These are phyloP conservation scores for Hypotaenidia philippensis DNA, from an alignment of 2,797 vertebrate species.

Conservation along the genomic window DNA sequence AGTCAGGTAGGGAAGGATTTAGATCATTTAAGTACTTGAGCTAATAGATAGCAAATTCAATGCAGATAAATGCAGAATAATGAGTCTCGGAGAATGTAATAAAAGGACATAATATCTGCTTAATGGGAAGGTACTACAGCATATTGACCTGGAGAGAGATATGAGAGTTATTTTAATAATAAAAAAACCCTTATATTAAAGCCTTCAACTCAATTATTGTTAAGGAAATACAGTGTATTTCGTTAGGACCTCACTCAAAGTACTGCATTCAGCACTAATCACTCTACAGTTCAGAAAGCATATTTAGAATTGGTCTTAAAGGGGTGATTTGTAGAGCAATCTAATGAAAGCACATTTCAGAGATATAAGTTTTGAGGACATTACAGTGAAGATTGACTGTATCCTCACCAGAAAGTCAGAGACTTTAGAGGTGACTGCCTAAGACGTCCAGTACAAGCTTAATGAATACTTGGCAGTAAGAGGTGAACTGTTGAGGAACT, in stretches of 20 bases:
- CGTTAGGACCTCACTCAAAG: conserved; percentile 75
- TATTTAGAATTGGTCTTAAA: conserved; percentile 77
- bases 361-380: conserved; percentile 76
- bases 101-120: conserved; percentile 83
- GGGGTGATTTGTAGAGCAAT: conserved; percentile 76
- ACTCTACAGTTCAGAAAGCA: conserved; percentile 65
- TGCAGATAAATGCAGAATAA: conserved; percentile 86
- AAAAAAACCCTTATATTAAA: conserved; percentile 73
- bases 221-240: conserved; percentile 70
- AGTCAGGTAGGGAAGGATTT: conserved; percentile 78
- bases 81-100: conserved; percentile 82
- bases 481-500: conserved; percentile 66
- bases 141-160: conserved; percentile 82
- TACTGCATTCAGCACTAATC: conserved; percentile 71
- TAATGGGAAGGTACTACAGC: conserved; percentile 79
- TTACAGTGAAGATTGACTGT: conserved; percentile 75
- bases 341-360: conserved; percentile 75
- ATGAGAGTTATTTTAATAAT: conserved; percentile 83
- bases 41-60: conserved; percentile 84
- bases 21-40: conserved; percentile 79
- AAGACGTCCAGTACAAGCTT: conserved; percentile 54
- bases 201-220: conserved; percentile 76
- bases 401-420: conserved; percentile 72
- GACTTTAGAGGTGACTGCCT: conserved; percentile 62
- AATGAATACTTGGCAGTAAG: conserved; percentile 47